These are phyloP conservation scores for Callocephalon fimbriatum DNA, from an alignment of 2,113 vertebrate species.

Conservation along the genomic window DNA sequence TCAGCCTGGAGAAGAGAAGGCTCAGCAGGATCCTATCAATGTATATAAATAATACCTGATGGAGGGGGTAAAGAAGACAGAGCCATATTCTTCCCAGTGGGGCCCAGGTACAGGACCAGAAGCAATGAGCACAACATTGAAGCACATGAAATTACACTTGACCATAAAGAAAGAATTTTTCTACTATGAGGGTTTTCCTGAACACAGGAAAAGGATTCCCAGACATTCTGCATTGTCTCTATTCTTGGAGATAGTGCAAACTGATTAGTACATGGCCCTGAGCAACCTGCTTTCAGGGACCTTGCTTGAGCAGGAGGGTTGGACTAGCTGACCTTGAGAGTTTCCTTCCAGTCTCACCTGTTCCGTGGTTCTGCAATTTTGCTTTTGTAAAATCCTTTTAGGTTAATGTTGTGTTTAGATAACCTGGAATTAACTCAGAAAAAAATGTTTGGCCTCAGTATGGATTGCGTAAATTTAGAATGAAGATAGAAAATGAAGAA, in stretches of 20 bases:
- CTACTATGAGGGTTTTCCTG: neutral
- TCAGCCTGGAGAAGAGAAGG: neutral
- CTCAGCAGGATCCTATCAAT: neutral
- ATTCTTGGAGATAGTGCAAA: neutral
- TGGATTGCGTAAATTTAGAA: neutral
- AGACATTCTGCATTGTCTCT: neutral
- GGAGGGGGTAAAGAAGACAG: neutral
- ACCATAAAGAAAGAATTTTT: neutral
- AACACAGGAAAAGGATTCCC: neutral
- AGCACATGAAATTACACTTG: neutral
- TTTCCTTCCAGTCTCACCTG: neutral
- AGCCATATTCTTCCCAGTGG: neutral
- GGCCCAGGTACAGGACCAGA: neutral
- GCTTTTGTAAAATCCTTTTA: neutral
- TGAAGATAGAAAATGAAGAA: neutral
- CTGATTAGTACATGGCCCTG: fast-evolving
- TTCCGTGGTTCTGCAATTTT: neutral
- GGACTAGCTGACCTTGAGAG: neutral
- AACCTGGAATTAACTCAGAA: neutral
- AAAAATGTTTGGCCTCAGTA: neutral
- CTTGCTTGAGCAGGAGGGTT: neutral
- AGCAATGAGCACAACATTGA: neutral
- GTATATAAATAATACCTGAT: neutral
- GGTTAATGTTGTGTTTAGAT: neutral
- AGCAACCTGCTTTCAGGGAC: neutral